Conservation (phyloP, 2,113 vertebrate genomes). For the Brachionichthys hirsutus region DNA sequence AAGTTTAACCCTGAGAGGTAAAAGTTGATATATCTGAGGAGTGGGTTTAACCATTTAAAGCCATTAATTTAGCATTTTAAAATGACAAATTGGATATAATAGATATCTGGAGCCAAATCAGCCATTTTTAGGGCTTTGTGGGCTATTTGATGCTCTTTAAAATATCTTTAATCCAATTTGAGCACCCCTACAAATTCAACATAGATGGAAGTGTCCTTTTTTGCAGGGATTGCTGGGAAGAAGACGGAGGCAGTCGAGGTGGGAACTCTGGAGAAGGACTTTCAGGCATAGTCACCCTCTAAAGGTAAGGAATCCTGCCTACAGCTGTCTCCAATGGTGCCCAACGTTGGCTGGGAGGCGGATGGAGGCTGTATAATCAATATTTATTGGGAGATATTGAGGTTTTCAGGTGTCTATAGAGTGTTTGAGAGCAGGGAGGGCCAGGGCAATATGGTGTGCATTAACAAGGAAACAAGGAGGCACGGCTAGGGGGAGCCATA, state of each 20-base stretch:
- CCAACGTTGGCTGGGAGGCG: slow-evolving; percentile 35
- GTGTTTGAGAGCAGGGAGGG: slow-evolving; percentile 54
- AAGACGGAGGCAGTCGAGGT: slow-evolving; percentile 76
- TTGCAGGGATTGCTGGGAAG: slow-evolving; percentile 85
- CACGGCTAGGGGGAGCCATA: slow-evolving; percentile 80
- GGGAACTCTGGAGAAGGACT: slow-evolving; percentile 63
- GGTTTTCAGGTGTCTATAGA: slow-evolving; percentile 52
- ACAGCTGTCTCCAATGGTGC: slow-evolving; percentile 24
- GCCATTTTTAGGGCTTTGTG: slow-evolving; percentile 33
- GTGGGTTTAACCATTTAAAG: slow-evolving; percentile 41
- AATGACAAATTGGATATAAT: slow-evolving; percentile 36
- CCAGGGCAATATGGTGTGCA: slow-evolving; percentile 60
- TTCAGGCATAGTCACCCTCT: slow-evolving; percentile 21
- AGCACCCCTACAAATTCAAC: slow-evolving; percentile 77
- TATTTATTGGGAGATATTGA: slow-evolving; percentile 20
- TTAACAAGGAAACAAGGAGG: slow-evolving; percentile 73
- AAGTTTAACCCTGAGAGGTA: slow-evolving; percentile 69
- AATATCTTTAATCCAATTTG: slow-evolving; percentile 64
- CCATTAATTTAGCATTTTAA: slow-evolving; percentile 29
- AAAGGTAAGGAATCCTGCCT: slow-evolving; percentile 74
- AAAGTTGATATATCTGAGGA: slow-evolving; percentile 31
- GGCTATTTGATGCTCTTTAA: slow-evolving; percentile 26
- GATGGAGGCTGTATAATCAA: slow-evolving; percentile 18
- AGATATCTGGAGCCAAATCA: not conserved
- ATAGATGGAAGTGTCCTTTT: slow-evolving; percentile 79